These are phyloP conservation scores for Anoura caudifer DNA, from an alignment of 2,113 vertebrate species.

Conservation along the genomic window DNA sequence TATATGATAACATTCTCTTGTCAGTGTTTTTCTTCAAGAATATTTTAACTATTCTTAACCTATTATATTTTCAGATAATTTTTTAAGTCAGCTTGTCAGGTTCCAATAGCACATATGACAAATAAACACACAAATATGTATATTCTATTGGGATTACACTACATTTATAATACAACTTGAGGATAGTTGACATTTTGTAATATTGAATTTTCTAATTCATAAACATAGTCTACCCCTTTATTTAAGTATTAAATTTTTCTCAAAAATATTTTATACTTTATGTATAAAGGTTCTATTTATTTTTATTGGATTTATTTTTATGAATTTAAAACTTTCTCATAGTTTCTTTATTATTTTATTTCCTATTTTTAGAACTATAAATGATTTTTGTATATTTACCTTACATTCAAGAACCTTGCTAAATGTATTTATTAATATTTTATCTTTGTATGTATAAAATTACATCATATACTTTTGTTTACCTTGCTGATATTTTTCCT, in stretches of 20 bases:
- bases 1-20: not conserved
- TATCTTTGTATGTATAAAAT: not conserved
- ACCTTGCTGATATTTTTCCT: not conserved
- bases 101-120: not conserved
- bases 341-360: not conserved
- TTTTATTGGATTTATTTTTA: not conserved
- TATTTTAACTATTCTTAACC: not conserved
- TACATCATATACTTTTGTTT: not conserved
- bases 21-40: not conserved
- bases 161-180: not conserved
- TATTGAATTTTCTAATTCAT: not conserved
- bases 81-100: not conserved
- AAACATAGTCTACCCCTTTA: not conserved
- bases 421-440: not conserved
- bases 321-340: not conserved
- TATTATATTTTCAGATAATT: not conserved
- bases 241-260: not conserved
- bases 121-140: not conserved
- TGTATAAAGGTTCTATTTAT: not conserved
- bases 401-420: not conserved
- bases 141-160: not conserved
- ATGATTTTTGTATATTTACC: not conserved
- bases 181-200: not conserved
- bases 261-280: not conserved
- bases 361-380: not conserved